Evolutionary conservation across 2,797 vertebrate genomes (phyloP).

Genomic region (Emydoidea blandingii): DNA sequence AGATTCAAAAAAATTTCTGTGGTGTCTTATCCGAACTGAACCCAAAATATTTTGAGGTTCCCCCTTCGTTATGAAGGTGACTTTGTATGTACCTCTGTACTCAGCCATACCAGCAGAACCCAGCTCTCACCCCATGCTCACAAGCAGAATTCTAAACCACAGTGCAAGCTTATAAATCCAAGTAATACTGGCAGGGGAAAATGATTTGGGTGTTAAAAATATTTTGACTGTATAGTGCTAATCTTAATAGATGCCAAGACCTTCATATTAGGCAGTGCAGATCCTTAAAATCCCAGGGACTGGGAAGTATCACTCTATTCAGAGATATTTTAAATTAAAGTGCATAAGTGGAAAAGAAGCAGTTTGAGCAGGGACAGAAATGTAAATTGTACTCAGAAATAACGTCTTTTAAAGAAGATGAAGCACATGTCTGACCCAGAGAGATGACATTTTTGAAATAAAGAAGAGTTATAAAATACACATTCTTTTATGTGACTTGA

Average conservation of each 20-base stretch:
- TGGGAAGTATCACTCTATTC: neutral
- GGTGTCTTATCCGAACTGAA: neutral
- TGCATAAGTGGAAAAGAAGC: neutral
- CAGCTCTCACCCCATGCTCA: neutral
- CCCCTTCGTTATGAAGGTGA: neutral
- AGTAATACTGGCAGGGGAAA: neutral
- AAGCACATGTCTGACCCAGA: accelerated
- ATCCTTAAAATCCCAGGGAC: neutral
- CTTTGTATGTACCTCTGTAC: too few relatives aligned
- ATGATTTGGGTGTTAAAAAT: accelerated
- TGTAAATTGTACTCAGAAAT: neutral
- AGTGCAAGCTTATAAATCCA: accelerated
- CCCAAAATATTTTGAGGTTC: neutral
- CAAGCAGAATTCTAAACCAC: neutral
- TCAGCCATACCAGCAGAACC: accelerated
- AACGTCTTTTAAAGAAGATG: accelerated
- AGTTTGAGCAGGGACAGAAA: neutral
- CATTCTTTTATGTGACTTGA: neutral
- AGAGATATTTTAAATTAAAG: neutral
- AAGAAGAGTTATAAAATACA: accelerated
- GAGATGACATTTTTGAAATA: neutral
- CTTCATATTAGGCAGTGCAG: neutral
- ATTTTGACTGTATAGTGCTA: neutral
- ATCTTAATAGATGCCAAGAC: neutral
- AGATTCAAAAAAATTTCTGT: neutral